Conservation (phyloP, 2,797 vertebrate species). For the Dermochelys coriacea region DNA sequence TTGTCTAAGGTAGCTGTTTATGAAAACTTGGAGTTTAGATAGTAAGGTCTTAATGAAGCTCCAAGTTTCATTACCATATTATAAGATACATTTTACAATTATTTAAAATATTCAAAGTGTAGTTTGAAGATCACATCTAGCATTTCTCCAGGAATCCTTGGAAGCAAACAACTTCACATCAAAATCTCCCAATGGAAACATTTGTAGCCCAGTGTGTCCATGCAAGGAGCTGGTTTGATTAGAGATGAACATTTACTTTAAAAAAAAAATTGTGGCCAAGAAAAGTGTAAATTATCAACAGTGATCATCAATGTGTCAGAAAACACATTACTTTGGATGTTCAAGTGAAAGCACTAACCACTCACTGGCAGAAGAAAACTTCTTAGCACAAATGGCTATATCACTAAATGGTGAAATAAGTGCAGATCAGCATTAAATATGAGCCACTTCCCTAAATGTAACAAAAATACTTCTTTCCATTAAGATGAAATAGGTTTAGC, state of each 20-base stretch:
- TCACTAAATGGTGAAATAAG: not conserved
- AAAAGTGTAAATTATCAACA: not conserved
- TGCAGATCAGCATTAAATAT: not conserved
- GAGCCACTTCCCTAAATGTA: not conserved
- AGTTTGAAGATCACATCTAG: too few relatives aligned
- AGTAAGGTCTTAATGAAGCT: too few relatives aligned
- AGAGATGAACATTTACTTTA: conserved; percentile 18
- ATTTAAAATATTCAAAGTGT: too few relatives aligned
- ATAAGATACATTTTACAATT: too few relatives aligned
- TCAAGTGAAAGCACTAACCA: not conserved
- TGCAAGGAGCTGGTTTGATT: conserved; percentile 3
- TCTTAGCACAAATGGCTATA: not conserved
- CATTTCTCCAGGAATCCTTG: not conserved
- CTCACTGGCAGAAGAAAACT: not conserved
- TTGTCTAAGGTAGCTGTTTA: too few relatives aligned
- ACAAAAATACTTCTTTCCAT: not conserved
- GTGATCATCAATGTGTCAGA: not conserved
- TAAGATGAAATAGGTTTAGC: not conserved
- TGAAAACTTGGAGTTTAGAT: too few relatives aligned
- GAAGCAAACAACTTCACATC: not conserved
- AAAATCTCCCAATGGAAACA: conserved; percentile 6
- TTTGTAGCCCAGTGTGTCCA: not conserved
- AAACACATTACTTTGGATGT: not conserved
- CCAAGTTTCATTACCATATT: too few relatives aligned
- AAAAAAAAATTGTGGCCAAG: not conserved